Base-by-base conservation (phyloP, 2,113 vertebrate genomes). In the Myotis lucifugus region DNA sequence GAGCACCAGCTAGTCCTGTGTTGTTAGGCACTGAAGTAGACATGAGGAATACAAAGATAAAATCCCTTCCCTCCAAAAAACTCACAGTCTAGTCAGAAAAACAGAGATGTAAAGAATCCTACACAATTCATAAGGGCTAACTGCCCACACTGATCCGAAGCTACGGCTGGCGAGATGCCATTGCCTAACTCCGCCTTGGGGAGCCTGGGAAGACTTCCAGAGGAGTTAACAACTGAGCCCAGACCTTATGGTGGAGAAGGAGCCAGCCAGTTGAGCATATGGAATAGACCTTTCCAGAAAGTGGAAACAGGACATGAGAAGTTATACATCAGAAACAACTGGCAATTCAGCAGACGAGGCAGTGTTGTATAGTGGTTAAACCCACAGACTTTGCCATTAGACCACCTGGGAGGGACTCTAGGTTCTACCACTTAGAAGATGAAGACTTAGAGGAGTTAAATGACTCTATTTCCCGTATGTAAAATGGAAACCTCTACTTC, bases 51-150 rank as follows among this genome's bases (percentile, higher is more conserved):
- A 72, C 34, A 54, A 59, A 85, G 21, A 85, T 6, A 40, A 67
- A 88, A 82, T 37, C 29, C 23, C 56, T 81, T 83, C 34, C 40
- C 81, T 42, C n/a, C 59, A 78, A 92, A 74, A 70, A 94, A 17
- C 79, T 93, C 83, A 56, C 59, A n/a, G 40, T 83, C 81, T 86
- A 79, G 29, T 40, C 37, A 87, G 52, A 27, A 46, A 95, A 69
- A 25, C 0, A 83, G 56, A 85, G 40, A 50, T 34, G 18, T 17
- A 40, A 69, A 79, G 14, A 83, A 67, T 19, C 59, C 70, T 70
- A 8, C 0, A 15, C 25, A 66, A 14, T 59, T 21, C 29, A 34
- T 14, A 76, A 73, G 40, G 12, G 13, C 32, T 88, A 4, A 48
- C 6, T 2, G 6, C 23, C 50, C 40, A 69, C 34, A 46, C 21